Evolutionary conservation across 2,797 vertebrate genomes (phyloP), one percentile per base, ranked within the genome.

Genomic region (Argyrosomus regius): DNA sequence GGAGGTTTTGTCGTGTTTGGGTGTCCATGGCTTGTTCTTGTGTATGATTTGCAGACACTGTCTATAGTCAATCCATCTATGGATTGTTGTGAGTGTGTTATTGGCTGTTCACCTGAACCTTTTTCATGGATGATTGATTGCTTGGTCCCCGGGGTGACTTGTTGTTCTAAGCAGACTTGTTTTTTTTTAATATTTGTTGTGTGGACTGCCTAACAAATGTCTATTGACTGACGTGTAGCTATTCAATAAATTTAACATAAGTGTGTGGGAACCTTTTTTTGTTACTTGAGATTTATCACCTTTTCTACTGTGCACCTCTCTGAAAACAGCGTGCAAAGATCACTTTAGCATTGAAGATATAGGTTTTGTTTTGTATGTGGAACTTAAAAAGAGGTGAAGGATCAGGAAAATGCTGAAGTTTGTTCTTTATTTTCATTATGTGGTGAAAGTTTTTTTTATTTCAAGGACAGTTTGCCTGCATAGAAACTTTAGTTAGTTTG

Each of bases 91-190:
- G 59, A 13, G 43, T 3, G 13, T 18, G 28, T 24, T 61, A 20
- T 11, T 43, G 16, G 8, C 31, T 22, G 54, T 73, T 63, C 59
- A 41, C 57, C 6, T 43, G 18, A 26, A 72, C 31, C 39, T 48
- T 63, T 58, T 50, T 43, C 35, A 35, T 18, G 65, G 39, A 62
- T 62, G 26, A 61, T 46, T 54, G 64, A 67, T 61, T 62, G 57
- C 9, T 67, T 20, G 6, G 8, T 60, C 62, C 17, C n/a, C 0
- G 3, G 22, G 49, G 70, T 18, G 1, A 17, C 31, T 22, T 39
- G 35, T 48, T 59, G 35, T 59, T 72, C 31, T 57, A 9, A 43
- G 17, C 12, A 6, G 45, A 14, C 18, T 52, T 72, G 14, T 39
- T 59, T 45, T 45, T 43, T 45, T 14, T 10, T 9, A n/a, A n/a